Base-by-base conservation (phyloP, 2,888 invertebrate species). In the Idaea straminata region DNA sequence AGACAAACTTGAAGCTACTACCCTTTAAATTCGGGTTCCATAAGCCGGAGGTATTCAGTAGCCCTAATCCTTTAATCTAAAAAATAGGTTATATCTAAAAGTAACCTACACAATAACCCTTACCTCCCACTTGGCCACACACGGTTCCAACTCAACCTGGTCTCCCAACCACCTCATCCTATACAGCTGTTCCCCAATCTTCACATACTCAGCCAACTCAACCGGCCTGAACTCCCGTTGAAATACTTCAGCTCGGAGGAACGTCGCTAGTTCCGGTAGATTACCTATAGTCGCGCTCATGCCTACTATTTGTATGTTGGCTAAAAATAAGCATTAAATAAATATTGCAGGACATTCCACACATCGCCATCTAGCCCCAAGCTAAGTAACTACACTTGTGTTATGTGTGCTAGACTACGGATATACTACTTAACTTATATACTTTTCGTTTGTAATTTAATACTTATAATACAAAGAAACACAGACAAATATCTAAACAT, bases 241-340 rank as follows among this genome's bases (percentile, higher is more conserved):
- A 84, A 96, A 99, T 15, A 97, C 92, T 63, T 97, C 96, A 0
- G 98, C 96, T 64, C 95, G 94, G 2, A 99, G 91, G 87, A 98
- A 99, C 64, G 85, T 79, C 0, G 96, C 95, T 60, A 99, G 82
- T 80, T 99, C 97, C 0, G 94, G 84, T 64, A 99, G 91, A 89
- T 99, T 99, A 66, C 97, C 98, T 75, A 99, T 96, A 0, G 99
- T 99, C 0, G 99, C 99, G 86, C 98, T 98, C 98, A 99, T 99
- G 34, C 98, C 99, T 16, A 99, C 95, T 66, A 99, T 96, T 84
- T 98, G 98, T 68, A 97, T 95, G 67, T 81, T 82, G 65, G 85
- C 90, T 91, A 76, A 0, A 36, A 62, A 25, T 25, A 25, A 25
- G 25, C 25, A 25, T 25, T 15, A 61, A n/a, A 35, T n/a, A 25